Base-by-base conservation (phyloP, 2,113 vertebrate species). In the Nesoenas mayeri region DNA sequence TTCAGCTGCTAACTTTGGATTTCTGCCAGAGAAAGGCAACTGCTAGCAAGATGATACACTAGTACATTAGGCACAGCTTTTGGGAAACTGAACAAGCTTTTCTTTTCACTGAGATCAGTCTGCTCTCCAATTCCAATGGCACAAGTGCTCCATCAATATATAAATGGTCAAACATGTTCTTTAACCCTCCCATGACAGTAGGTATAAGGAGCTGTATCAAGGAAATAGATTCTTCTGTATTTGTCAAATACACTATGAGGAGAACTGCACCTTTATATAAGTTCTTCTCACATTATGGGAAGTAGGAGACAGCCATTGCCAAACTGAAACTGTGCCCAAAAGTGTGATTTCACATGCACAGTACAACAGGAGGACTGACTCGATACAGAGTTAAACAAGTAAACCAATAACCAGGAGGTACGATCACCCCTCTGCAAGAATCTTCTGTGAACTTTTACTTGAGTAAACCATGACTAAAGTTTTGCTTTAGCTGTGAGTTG, bases 1-100 rank as follows among this genome's bases (percentile, higher is more conserved):
- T 90, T 79, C 91, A 90, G 95, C 86, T 97, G 96, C 96, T 97
- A 91, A 88, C 80, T 93, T 84, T 93, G 91, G 92, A 36, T 65
- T 78, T 81, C 82, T 95, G 97, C 95, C 93, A 95, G 65, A 71
- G 78, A 94, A 91, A 91, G 94, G 91, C 74, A 89, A 57, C 82
- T 84, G 1, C 79, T 38, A 83, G 97, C 60, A 97, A 94, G 74
- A 61, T 65, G 95, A 95, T 92, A 86, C n/a, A 50, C 65, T 12
- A 54, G 85, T 77, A 89, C 40, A 75, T 85, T 95, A 95, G 81
- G 87, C 84, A 94, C 74, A 60, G 87, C 78, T 90, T 93, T 79
- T 4, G 75, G 61, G 81, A 96, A 95, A 89, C 15, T 48, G 80
- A 94, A 56, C 51, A 88, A 82, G 89, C 62, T 91, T 96, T 97